Base-by-base conservation (phyloP, 2,888 invertebrate genomes). In the Lagria hirta region DNA sequence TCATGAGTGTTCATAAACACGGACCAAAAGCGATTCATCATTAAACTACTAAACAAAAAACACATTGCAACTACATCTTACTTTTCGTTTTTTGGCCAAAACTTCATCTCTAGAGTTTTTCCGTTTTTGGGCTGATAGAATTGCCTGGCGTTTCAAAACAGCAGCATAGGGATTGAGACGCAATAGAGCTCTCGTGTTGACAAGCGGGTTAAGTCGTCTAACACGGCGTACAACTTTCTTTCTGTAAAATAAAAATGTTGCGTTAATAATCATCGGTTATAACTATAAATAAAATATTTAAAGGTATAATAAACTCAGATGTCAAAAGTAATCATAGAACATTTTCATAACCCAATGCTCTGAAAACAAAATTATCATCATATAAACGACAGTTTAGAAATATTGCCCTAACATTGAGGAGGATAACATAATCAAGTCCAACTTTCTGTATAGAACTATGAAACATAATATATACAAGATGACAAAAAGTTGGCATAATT, bases 141-240 rank as follows among this genome's bases (percentile, higher is more conserved):
- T 79, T 0, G 94, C 90, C 60, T 87, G 84, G 65, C 94, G 83
- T 73, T 90, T 90, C 58, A 89, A 74, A 27, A 96, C 97, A 51
- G 89, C 88, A 1, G 94, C 86, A 72, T 90, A 97, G 2, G 99
- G 99, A 73, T 99, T 99, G 57, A 99, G 79, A 63, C 86, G 82
- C 62, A 89, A 73, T 86, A 98, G 84, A 2, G 94, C 91, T 56
- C 83, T 80, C 17, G 84, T 81, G 75, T 98, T 97, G 70, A 81
- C 86, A 73, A 99, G 75, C 51, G 99, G 98, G 77, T 99, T 99
- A 61, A 94, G 81, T 74, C 98, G 97, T 70, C 93, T 82, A n/a
- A 85, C 84, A 28, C 86, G 75, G 61, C 88, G 84, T 55, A 83
- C 77, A 42, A 90, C 81, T 61, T 80, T 83, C 77, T 88, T 90